Evolutionary conservation across 2,888 invertebrate genomes (phyloP).

Genomic region (Odiellus spinosus): DNA sequence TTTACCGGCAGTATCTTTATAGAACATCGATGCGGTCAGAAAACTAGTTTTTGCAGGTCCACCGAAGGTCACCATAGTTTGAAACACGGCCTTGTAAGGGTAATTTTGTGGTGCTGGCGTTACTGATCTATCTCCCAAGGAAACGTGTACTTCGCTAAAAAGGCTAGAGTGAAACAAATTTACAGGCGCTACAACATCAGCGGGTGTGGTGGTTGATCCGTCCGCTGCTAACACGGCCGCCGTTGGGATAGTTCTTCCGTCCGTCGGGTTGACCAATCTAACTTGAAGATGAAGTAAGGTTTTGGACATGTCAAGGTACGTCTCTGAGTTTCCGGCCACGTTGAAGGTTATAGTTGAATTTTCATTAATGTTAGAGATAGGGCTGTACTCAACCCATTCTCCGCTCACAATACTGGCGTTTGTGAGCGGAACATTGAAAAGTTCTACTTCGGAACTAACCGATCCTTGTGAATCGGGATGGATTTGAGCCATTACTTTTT

Average conservation of each 20-base stretch:
- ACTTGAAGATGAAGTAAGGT: conserved; percentile 5
- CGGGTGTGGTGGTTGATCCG: too few species aligned
- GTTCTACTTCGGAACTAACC: conserved; percentile 6
- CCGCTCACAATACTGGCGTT: conserved; percentile 5
- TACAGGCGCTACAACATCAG: background rate
- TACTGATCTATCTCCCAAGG: too few species aligned
- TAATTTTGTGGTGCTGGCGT: too few species aligned
- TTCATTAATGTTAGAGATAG: conserved; percentile 7
- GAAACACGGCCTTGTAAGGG: too few species aligned
- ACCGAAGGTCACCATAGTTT: too few species aligned
- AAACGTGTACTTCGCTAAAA: conserved; percentile 8
- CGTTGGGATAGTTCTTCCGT: conserved; percentile 5
- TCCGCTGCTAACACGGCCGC: conserved; percentile 2
- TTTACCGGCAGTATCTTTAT: too few species aligned
- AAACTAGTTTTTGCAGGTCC: too few species aligned
- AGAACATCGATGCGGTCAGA: too few species aligned
- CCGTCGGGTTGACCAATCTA: conserved; percentile 6
- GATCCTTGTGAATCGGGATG: conserved; percentile 1
- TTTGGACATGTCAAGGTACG: conserved; percentile 4
- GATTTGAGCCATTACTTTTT: background rate
- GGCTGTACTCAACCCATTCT: conserved; percentile 9
- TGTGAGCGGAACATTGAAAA: conserved; percentile 1
- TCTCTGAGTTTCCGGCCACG: conserved; percentile 5
- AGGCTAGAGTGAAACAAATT: conserved; percentile 7
- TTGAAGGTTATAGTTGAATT: conserved; percentile 7